Percentiles rank a stretch among this genome's conserved stretches.
Conservation (phyloP, 1,140 invertebrate species). For the Brachionus angularis region DNA sequence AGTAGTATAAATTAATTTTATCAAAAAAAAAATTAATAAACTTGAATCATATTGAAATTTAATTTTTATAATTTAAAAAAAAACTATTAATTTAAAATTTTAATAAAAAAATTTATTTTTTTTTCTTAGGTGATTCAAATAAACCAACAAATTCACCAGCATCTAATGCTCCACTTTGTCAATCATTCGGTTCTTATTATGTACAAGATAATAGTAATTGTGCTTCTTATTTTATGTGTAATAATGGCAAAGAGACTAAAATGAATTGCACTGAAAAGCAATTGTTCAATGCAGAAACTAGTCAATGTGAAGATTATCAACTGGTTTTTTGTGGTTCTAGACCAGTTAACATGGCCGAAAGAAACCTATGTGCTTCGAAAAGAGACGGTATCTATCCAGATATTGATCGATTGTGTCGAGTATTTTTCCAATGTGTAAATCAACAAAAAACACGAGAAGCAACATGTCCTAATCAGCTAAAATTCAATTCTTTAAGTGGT, state of each 20-base stretch:
- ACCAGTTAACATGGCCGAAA: slow-evolving; percentile 15
- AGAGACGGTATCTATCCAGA: slow-evolving; percentile 42
- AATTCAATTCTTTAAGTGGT: slow-evolving; percentile 33
- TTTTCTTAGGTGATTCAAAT: not conserved
- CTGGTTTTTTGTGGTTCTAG: slow-evolving; percentile 29
- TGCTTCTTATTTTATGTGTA: slow-evolving; percentile 20
- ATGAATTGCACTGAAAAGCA: slow-evolving; percentile 28
- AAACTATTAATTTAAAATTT: not conserved
- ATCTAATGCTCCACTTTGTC: not conserved
- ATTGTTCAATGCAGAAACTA: slow-evolving; percentile 37
- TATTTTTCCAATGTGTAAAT: slow-evolving; percentile 38
- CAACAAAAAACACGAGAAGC: slow-evolving; percentile 41
- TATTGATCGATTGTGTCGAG: slow-evolving; percentile 1
- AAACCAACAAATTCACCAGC: not conserved
- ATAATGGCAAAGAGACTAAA: slow-evolving; percentile 20
- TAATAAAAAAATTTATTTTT: not conserved
- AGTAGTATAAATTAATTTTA: no score
- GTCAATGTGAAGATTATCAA: slow-evolving; percentile 40
- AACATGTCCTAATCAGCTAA: slow-evolving; percentile 5
- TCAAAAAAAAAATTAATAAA: no score
- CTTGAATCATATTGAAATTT: no score
- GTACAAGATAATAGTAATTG: slow-evolving; percentile 21
- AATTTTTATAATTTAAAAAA: not conserved
- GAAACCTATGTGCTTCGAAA: slow-evolving; percentile 24
- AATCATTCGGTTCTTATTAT: slow-evolving; percentile 3